Evolutionary conservation across 2,888 invertebrate genomes (phyloP).

Genomic region (Cheilosia variabilis): DNA sequence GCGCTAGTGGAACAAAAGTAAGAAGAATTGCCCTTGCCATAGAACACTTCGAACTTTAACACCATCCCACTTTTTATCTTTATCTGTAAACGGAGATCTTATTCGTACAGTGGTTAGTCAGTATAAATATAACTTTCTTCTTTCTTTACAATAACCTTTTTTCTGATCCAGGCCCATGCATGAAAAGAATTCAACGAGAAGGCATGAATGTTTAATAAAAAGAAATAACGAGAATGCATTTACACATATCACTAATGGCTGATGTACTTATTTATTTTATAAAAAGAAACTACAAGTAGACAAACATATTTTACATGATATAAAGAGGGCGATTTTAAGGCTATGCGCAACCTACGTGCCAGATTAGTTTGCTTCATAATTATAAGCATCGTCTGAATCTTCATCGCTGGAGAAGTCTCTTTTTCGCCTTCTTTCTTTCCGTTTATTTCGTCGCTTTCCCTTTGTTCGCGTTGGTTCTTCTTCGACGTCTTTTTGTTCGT

Average conservation of each 20-base stretch:
- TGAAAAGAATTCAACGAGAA: too few relatives aligned
- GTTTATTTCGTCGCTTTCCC: conserved; percentile 82
- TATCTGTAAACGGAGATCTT: too few relatives aligned
- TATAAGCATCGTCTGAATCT: conserved; percentile 83
- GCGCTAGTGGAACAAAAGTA: too few relatives aligned
- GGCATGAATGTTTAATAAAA: background rate
- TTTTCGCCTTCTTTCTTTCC: conserved; percentile 81
- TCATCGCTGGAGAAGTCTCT: conserved; percentile 83
- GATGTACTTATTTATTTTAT: conserved; percentile 46
- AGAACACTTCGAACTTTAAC: too few relatives aligned
- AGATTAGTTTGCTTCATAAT: conserved; percentile 79
- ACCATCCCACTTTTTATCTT: too few relatives aligned
- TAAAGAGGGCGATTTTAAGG: conserved; percentile 1
- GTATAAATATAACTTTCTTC: too few relatives aligned
- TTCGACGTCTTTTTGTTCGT: conserved; percentile 70
- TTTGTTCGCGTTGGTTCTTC: conserved; percentile 66
- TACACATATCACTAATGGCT: conserved; percentile 40
- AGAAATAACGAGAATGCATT: background rate
- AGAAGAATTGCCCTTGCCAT: too few relatives aligned
- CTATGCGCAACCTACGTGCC: background rate
- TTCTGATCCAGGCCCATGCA: too few relatives aligned
- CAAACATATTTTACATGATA: conserved; percentile 50
- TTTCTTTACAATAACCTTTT: too few relatives aligned
- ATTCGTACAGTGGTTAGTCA: too few relatives aligned
- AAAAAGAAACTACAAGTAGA: conserved; percentile 54